A percentile compares a stretch with the other conserved stretches of the same genome.
These are phyloP conservation scores for Neostethus bicornis DNA, from an alignment of 2,797 vertebrate species.

Conservation along the genomic window DNA sequence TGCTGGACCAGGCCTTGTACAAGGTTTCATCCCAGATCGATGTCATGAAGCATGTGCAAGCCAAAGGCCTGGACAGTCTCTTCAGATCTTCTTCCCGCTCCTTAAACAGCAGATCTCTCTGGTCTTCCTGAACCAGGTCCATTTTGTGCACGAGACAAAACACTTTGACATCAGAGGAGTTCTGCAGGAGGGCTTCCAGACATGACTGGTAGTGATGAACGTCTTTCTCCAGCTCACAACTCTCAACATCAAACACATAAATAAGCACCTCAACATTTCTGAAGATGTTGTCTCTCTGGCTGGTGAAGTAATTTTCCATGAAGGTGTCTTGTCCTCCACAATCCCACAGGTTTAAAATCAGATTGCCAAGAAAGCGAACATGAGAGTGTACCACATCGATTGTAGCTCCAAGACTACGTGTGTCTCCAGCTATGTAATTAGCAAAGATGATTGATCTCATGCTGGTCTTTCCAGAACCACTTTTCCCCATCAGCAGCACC, in stretches of 20 bases:
- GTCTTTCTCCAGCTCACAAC: conserved; percentile 97
- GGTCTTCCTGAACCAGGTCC: conserved; percentile 99
- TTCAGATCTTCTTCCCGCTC: conserved; percentile 96
- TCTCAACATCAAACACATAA: conserved; percentile 98
- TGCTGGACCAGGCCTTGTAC: conserved; percentile 99
- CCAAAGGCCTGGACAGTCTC: conserved; percentile 92
- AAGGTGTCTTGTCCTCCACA: conserved; percentile 99
- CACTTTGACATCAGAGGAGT: conserved; percentile 96
- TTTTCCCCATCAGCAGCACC: conserved; percentile 99
- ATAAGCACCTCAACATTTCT: conserved; percentile 97
- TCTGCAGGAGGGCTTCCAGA: conserved; percentile 97
- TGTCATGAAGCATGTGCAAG: conserved; percentile 96
- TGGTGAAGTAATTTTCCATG: conserved; percentile 99
- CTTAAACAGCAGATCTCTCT: conserved; percentile 97
- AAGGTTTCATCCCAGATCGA: conserved; percentile 99
- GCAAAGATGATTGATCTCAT: conserved; percentile 99
- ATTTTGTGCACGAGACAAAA: conserved; percentile 99
- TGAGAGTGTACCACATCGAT: conserved; percentile 99
- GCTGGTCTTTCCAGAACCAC: conserved; percentile 98
- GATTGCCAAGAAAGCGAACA: conserved; percentile 96
- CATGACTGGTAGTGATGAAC: conserved; percentile 99
- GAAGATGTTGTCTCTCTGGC: conserved; percentile 99
- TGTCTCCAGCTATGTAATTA: conserved; percentile 98
- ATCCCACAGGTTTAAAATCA: conserved; percentile 98
- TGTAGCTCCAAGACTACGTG: conserved; percentile 94